A percentile compares a stretch with the other conserved stretches of the same genome.
Conservation (phyloP, 2,888 invertebrate genomes). For the Lamellibrachia satsuma region DNA sequence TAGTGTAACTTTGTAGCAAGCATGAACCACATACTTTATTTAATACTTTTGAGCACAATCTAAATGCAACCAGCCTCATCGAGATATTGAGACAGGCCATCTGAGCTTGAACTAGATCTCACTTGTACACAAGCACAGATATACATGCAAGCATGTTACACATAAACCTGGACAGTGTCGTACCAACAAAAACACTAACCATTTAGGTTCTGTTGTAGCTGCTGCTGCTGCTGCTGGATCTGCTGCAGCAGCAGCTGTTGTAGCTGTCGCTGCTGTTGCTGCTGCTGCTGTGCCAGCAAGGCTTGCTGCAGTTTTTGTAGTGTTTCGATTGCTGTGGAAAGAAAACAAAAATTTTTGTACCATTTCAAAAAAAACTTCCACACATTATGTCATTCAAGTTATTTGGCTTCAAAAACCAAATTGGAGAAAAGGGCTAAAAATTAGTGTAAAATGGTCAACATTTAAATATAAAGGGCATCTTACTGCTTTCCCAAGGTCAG, state of each 20-base stretch:
- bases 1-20: neutral
- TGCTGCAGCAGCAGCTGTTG: slow-evolving; percentile 37
- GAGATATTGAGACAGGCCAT: no score
- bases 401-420: neutral
- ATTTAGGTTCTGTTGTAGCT: slow-evolving; percentile 17
- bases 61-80: no score
- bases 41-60: no score
- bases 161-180: neutral
- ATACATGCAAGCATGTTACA: neutral
- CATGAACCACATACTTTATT: no score
- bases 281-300: slow-evolving; percentile 42
- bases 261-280: slow-evolving; percentile 38
- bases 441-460: neutral
- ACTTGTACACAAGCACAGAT: no score
- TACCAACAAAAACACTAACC: neutral
- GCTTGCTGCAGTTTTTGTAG: slow-evolving; percentile 44
- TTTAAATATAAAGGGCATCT: neutral
- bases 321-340: slow-evolving; percentile 40
- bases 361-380: neutral
- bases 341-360: neutral
- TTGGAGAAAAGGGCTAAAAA: neutral
- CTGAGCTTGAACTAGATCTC: no score
- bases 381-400: neutral
- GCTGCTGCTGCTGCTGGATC: slow-evolving; percentile 24
- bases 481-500: no score